Conservation (phyloP, 2,113 vertebrate genomes). For the Sebastes schlegelii region DNA sequence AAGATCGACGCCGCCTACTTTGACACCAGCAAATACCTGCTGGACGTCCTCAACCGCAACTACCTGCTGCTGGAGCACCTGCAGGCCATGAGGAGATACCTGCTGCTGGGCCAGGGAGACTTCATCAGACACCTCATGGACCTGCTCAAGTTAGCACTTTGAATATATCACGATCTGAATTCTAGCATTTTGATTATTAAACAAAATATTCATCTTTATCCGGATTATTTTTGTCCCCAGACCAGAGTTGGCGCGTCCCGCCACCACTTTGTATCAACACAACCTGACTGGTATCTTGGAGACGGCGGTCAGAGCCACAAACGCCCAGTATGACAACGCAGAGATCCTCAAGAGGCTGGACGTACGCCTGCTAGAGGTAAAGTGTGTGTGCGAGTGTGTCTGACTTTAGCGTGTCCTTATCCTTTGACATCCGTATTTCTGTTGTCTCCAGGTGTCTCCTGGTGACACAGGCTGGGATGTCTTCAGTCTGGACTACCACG, state of each 20-base stretch:
- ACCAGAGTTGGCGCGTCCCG: conserved; percentile 94
- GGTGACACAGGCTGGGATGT: conserved; percentile 99
- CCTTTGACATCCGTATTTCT: neutral
- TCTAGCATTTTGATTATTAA: too few relatives aligned
- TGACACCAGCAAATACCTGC: conserved; percentile 95
- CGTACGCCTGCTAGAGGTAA: conserved; percentile 95
- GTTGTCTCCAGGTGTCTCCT: conserved; percentile 90
- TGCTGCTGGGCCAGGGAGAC: conserved; percentile 97
- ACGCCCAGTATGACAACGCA: conserved; percentile 96
- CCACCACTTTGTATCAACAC: conserved; percentile 97
- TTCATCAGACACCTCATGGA: conserved; percentile 99
- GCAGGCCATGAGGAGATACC: conserved; percentile 96
- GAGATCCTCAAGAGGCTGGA: conserved; percentile 96
- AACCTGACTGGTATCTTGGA: conserved; percentile 98
- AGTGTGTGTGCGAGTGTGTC: neutral
- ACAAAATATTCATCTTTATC: neutral
- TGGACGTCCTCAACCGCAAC: conserved; percentile 94
- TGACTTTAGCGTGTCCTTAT: neutral
- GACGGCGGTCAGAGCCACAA: conserved; percentile 95
- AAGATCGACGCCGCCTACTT: conserved; percentile 97
- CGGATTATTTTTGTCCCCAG: conserved; percentile 68
- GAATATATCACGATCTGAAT: neutral
- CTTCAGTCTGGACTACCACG: conserved; percentile 98
- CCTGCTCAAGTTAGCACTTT: conserved; percentile 92
- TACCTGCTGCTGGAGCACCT: conserved; percentile 97